Percentiles rank a stretch among this genome's conserved stretches.
Conservation (phyloP, 2,797 vertebrate species). For the Fringilla coelebs region DNA sequence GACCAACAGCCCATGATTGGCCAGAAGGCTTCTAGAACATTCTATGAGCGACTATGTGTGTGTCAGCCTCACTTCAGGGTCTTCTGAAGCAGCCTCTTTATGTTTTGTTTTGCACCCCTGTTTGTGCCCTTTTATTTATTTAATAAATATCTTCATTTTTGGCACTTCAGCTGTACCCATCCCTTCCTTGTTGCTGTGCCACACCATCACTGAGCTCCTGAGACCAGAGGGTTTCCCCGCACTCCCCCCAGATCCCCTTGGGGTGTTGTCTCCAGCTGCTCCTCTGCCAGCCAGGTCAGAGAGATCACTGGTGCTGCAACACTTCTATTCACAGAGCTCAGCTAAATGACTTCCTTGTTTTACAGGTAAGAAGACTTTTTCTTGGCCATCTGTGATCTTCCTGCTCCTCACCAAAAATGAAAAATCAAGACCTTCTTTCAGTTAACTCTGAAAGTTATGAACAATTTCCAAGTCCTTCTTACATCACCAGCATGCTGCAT, state of each 20-base stretch:
- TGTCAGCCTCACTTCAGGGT: background rate
- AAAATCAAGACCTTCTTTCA: background rate
- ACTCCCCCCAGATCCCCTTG: background rate
- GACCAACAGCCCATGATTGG: background rate
- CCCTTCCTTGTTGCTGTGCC: background rate
- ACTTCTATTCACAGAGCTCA: background rate
- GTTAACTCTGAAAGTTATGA: background rate
- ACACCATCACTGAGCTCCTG: background rate
- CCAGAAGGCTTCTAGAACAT: background rate
- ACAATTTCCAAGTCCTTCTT: background rate
- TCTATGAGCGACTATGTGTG: background rate
- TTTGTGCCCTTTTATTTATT: background rate
- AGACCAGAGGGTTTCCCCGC: background rate
- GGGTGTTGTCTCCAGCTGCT: background rate
- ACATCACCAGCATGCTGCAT: background rate
- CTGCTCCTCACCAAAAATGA: background rate
- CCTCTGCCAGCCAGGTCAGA: background rate
- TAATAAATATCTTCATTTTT: background rate
- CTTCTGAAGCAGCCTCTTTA: background rate
- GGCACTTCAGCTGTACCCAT: background rate
- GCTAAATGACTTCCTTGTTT: background rate
- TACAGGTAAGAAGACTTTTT: background rate
- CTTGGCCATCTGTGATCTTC: background rate
- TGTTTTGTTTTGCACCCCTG: background rate
- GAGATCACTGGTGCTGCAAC: background rate